phyloP scores from a whole-genome alignment of 2,888 invertebrate species.

The Coleophora deauratella region DNA sequence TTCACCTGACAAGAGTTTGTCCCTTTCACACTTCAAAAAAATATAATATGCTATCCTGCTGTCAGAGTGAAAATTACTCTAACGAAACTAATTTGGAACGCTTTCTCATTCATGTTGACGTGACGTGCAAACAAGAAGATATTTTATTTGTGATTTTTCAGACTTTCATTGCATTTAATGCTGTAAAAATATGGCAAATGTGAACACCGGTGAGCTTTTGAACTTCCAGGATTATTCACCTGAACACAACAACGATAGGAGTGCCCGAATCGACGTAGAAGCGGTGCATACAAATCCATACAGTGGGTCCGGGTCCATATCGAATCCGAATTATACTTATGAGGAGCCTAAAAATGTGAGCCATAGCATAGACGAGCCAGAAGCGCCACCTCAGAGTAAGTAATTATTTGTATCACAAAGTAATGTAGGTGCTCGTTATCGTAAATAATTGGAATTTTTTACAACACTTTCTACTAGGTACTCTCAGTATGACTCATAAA shows the following conservation, averaged over 20 bases:
- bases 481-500: too few species aligned
- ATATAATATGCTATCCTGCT: too few species aligned
- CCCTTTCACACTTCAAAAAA: too few species aligned
- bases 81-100: too few species aligned
- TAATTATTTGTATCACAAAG: background rate
- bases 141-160: background rate
- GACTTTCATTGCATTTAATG: background rate
- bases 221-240: slow-evolving; percentile 84
- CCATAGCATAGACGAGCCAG: slow-evolving; percentile 30
- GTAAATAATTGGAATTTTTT: too few species aligned
- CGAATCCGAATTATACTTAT: slow-evolving; percentile 51
- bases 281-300: slow-evolving; percentile 71
- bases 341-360: slow-evolving; percentile 41
- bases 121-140: background rate
- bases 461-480: too few species aligned
- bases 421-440: too few species aligned
- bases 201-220: slow-evolving; percentile 76
- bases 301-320: slow-evolving; percentile 50
- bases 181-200: slow-evolving; percentile 50
- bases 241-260: slow-evolving; percentile 68
- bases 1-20: too few species aligned
- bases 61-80: too few species aligned
- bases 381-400: slow-evolving; percentile 43
- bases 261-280: slow-evolving; percentile 78
- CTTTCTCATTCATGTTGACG: too few species aligned